Evolutionary conservation across 2,113 vertebrate species (phyloP).

Genomic region (Meriones unguiculatus): DNA sequence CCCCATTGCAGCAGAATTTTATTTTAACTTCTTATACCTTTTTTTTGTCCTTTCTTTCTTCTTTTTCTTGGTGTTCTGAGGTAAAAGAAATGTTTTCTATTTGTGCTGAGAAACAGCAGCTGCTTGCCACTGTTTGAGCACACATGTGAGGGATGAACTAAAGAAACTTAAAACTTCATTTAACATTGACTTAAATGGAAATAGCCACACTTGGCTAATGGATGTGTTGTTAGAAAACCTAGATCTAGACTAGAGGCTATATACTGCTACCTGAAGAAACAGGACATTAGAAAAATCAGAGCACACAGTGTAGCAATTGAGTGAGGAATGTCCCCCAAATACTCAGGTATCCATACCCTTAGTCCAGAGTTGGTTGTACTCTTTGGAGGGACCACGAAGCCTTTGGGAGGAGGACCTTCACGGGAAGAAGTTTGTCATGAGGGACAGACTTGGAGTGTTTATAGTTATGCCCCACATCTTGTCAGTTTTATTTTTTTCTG

Average conservation of each 20-base stretch:
- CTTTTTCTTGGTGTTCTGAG: background rate
- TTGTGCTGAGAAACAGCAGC: background rate
- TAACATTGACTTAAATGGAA: background rate
- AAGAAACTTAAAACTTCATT: background rate
- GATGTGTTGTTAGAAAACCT: background rate
- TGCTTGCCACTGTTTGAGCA: background rate
- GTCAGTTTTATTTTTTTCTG: too few relatives aligned
- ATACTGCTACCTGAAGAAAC: background rate
- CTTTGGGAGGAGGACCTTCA: too few relatives aligned
- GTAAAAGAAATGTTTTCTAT: background rate
- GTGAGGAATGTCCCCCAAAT: too few relatives aligned
- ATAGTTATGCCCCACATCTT: too few relatives aligned
- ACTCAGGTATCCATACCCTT: too few relatives aligned
- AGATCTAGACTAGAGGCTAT: background rate
- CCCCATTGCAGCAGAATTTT: background rate
- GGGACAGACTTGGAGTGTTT: too few relatives aligned
- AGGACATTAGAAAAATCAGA: background rate
- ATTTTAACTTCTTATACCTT: background rate
- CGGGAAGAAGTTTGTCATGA: too few relatives aligned
- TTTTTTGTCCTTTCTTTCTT: too few relatives aligned
- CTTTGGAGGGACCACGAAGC: too few relatives aligned
- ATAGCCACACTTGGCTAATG: too few relatives aligned
- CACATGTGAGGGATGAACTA: background rate
- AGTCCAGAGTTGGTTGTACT: too few relatives aligned
- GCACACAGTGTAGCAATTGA: too few relatives aligned